Evolutionary conservation across 2,113 vertebrate genomes (phyloP).

Genomic region (Gavialis gangeticus): DNA sequence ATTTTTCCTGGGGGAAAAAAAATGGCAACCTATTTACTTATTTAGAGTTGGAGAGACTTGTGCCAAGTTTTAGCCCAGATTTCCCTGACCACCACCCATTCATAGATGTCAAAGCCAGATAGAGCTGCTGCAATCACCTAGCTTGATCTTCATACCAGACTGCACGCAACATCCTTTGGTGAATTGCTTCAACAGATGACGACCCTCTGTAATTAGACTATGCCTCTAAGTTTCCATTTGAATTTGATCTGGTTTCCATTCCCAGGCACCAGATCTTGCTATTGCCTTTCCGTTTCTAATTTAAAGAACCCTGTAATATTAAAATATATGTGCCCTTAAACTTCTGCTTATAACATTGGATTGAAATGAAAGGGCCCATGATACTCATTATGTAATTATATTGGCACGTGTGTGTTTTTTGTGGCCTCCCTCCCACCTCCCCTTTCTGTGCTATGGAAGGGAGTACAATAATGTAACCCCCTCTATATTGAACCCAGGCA

Average conservation of each 20-base stretch:
- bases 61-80: not conserved
- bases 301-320: not conserved
- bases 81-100: not conserved
- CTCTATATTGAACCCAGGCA: not conserved
- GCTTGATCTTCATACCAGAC: not conserved
- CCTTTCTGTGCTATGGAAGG: not conserved
- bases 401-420: too few relatives aligned
- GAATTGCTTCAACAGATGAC: not conserved
- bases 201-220: not conserved
- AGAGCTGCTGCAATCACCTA: fast-evolving
- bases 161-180: not conserved
- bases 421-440: not conserved
- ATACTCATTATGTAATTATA: not conserved
- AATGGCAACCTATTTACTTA: not conserved
- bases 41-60: not conserved
- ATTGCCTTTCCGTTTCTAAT: not conserved
- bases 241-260: not conserved
- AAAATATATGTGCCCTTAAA: not conserved
- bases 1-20: not conserved
- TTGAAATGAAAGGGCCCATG: not conserved
- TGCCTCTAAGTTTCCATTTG: not conserved
- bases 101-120: fast-evolving
- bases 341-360: not conserved
- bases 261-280: not conserved
- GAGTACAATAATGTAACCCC: not conserved